Evolutionary conservation across 2,113 vertebrate species (phyloP), one percentile per base, ranked within the genome.

Genomic region (Cyprinodon variegatus): DNA sequence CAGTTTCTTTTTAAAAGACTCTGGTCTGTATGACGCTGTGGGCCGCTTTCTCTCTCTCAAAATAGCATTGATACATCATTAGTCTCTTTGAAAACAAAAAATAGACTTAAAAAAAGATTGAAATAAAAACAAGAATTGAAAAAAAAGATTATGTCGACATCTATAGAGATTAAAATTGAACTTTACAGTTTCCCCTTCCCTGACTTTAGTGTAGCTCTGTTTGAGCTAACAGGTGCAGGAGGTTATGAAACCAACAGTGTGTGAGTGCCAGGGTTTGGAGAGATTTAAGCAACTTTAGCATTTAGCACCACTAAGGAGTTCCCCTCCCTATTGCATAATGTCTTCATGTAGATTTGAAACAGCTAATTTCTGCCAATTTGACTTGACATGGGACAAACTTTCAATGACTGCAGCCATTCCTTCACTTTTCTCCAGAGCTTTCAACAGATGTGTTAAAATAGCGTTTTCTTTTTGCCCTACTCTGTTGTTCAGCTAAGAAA

Each of bases 321-420:
- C 79, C 82, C 83, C 79, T 86, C 79, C 70, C 75, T 13, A 65
- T 91, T 92, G 81, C 87, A 72, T 91, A 88, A 90, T 90, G 71
- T 61, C 77, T 79, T 79, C 78, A 74, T 86, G 89, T 78, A 65
- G 40, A 43, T n/a, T 63, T 15, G 4, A 65, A 45, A 40, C n/a
- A 65, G 15, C 64, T 43, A 17, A 43, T 41, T 65, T 63, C 8
- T 63, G 3, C 3, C 15, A 37, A 11, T 45, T 29, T 65, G 1
- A 9, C 39, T 41, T 15, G 15, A 8, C 40, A 17, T 15, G 29
- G 12, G 10, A 11, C n/a, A 15, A 14, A 15, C 14, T 13, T 50
- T 13, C 36, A 40, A 17, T 1, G 1, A 29, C 29, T 29, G 29
- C 29, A 29, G 29, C 29, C 29, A 29, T 29, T 29, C 29, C 4